These are phyloP conservation scores for Atethmia centrago DNA, from an alignment of 2,888 invertebrate genomes.

Conservation along the genomic window DNA sequence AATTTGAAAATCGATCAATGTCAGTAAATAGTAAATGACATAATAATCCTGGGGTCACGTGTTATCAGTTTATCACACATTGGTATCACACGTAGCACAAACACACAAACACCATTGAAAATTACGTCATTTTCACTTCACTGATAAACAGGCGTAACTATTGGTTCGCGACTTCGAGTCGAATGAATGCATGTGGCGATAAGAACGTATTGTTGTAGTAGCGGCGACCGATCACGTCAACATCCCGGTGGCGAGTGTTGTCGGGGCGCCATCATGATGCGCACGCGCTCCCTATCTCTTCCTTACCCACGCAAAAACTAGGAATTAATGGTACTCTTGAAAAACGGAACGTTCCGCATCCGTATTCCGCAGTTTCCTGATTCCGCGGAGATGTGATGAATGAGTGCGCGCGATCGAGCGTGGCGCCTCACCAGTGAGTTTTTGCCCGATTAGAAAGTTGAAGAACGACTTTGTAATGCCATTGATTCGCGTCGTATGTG, in stretches of 20 bases:
- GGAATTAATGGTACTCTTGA: slow-evolving; percentile 57
- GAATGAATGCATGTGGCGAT: slow-evolving; percentile 36
- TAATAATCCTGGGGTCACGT: slow-evolving; percentile 59
- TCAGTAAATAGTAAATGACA: slow-evolving; percentile 65
- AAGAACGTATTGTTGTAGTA: slow-evolving; percentile 55
- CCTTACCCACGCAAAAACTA: slow-evolving; percentile 69
- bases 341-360: slow-evolving; percentile 74
- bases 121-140: slow-evolving; percentile 53
- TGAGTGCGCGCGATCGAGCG: slow-evolving; percentile 55
- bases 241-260: slow-evolving; percentile 69
- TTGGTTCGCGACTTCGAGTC: slow-evolving; percentile 35
- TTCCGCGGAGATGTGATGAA: slow-evolving; percentile 66
- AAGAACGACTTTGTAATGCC: slow-evolving; percentile 51
- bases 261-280: slow-evolving; percentile 53
- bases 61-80: slow-evolving; percentile 68
- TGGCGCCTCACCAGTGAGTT: slow-evolving; percentile 46
- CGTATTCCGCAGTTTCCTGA: slow-evolving; percentile 70
- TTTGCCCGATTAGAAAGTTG: slow-evolving; percentile 67
- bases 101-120: slow-evolving; percentile 51
- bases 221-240: slow-evolving; percentile 72
- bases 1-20: slow-evolving; percentile 67
- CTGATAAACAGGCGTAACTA: slow-evolving; percentile 48
- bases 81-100: slow-evolving; percentile 55
- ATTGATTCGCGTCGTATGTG: slow-evolving; percentile 48
- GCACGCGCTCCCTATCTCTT: slow-evolving; percentile 67